Base-by-base conservation (phyloP, 2,797 vertebrate genomes). In the Danio albolineatus region DNA sequence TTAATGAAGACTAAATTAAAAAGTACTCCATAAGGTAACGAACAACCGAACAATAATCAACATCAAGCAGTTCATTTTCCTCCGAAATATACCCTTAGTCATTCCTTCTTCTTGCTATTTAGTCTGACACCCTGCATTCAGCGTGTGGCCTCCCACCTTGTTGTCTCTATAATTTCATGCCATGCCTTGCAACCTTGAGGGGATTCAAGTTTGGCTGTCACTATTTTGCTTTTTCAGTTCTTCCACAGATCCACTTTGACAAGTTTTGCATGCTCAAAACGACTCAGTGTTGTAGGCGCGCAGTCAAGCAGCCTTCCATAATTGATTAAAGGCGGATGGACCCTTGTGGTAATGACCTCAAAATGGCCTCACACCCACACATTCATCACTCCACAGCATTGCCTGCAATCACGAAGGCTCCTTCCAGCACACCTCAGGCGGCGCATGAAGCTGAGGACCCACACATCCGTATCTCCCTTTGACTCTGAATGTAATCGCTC, bases 281-380 rank as follows among this genome's bases (percentile, higher is more conserved):
- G 12, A 57, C 21, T 61, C 39, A 38, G 53, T 80, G 73, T 54
- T 78, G 59, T 69, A 78, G 46, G 57, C 38, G 1, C 81, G 69
- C 17, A 64, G 56, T 41, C 7, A 80, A 59, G 43, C 46, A 61
- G 62, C 19, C 64, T 60, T 72, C 60, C 66, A 72, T 84, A 84
- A 82, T 79, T 82, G 76, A 84, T 80, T 72, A 65, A 80, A 82
- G 59, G 76, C 71, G 53, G n/a, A 74, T 73, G 38, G 57, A 80
- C 82, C 62, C 53, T 43, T 65, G 61, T 74, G 49, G 70, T 54
- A 28, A 81, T 72, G 66, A 60, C 65, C 79, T 84, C 61, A 76
- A 64, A 73, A 81, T 73, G 69, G 28, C 72, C 61, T 81, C 16
- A 21, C 76, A 77, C 85, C 83, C 59, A 83, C 79, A 38, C 71